phyloP scores from a whole-genome alignment of 1,140 invertebrate species.

The Platorchestia sp. region DNA sequence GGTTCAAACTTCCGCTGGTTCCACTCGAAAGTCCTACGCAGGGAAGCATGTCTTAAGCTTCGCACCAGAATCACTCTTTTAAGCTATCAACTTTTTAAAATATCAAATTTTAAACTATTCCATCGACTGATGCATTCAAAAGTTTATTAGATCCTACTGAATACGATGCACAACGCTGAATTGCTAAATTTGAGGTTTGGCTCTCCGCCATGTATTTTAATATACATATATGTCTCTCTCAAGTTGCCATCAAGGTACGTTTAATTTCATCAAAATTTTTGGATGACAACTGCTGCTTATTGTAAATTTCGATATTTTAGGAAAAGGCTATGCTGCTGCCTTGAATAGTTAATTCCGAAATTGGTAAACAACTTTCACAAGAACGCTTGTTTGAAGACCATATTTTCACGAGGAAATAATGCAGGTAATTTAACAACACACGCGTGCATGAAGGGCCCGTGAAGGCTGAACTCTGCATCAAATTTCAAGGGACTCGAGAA shows the following conservation, averaged over 20 bases:
- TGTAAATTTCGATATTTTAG: background rate
- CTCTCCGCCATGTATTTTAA: too few species aligned
- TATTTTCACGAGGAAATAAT: background rate
- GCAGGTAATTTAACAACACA: background rate
- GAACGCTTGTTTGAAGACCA: background rate
- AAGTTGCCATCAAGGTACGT: background rate
- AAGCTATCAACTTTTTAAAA: too few species aligned
- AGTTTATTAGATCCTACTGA: background rate
- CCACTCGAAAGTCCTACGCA: constrained; percentile 43
- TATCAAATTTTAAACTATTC: background rate
- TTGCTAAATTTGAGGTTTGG: background rate
- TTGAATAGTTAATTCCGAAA: background rate
- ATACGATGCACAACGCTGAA: background rate
- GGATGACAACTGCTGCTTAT: background rate
- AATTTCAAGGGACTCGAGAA: background rate
- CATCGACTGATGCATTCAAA: background rate
- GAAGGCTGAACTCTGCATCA: background rate
- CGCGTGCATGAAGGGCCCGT: background rate
- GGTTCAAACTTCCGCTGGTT: constrained; percentile 31
- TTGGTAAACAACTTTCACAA: background rate
- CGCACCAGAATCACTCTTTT: background rate
- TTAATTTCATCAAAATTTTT: background rate
- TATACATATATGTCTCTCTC: too few species aligned
- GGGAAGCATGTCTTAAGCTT: background rate
- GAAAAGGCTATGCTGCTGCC: background rate